These are phyloP conservation scores for Neotoma lepida DNA, from an alignment of 2,113 vertebrate genomes.

Conservation along the genomic window DNA sequence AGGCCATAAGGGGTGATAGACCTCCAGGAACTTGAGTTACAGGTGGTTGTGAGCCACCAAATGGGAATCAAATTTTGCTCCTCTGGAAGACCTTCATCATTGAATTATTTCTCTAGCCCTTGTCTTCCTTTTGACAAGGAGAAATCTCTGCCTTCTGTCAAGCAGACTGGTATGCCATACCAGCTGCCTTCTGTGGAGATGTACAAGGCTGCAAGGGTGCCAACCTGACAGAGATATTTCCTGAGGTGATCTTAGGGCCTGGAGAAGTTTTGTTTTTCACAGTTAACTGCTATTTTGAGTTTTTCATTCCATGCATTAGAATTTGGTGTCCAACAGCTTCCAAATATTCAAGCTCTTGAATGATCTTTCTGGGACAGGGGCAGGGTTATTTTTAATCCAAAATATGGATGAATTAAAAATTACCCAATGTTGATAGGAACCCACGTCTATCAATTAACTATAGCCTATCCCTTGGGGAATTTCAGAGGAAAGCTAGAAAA, in stretches of 20 bases:
- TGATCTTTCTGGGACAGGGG: not conserved
- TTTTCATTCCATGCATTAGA: not conserved
- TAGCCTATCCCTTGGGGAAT: not conserved
- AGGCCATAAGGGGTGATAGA: not conserved
- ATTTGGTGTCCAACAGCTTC: not conserved
- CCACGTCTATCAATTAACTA: not conserved
- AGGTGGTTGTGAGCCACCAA: not conserved
- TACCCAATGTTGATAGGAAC: not conserved
- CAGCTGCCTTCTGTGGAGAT: not conserved
- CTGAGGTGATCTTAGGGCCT: not conserved
- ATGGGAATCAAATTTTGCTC: not conserved
- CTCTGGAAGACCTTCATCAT: not conserved
- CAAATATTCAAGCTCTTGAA: not conserved
- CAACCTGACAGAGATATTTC: not conserved
- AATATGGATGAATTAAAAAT: constrained; percentile 29
- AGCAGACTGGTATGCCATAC: not conserved
- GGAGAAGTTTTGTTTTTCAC: not conserved
- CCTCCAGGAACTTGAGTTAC: not conserved
- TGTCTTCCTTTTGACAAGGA: not conserved
- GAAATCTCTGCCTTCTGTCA: not conserved
- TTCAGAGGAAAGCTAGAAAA: constrained; percentile 3
- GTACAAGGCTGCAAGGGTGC: not conserved
- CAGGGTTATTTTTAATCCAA: not conserved
- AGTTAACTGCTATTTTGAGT: not conserved
- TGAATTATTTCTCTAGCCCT: not conserved